Percentiles rank a stretch among this genome's conserved stretches.
Conservation (phyloP, 2,797 vertebrate genomes). For the Sebastes paucispinis region DNA sequence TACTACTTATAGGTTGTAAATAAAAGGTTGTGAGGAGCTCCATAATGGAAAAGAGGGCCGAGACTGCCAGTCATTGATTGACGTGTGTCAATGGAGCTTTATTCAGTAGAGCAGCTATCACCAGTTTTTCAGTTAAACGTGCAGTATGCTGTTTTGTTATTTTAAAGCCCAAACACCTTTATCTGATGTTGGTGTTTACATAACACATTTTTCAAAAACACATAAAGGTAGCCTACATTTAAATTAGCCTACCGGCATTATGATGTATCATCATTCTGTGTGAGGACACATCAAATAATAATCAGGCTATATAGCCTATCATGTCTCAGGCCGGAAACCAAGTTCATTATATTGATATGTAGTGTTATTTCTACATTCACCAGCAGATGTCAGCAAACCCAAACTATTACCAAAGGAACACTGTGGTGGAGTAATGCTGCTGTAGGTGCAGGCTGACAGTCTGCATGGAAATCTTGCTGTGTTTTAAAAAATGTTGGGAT, state of each 20-base stretch:
- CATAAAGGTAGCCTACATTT: not conserved
- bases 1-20: not conserved
- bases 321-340: not conserved
- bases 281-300: not conserved
- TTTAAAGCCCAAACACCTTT: not conserved
- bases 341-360: not conserved
- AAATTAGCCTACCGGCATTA: not conserved
- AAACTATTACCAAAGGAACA: not conserved
- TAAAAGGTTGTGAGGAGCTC: not conserved
- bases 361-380: not conserved
- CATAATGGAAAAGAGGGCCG: not conserved
- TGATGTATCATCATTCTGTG: not conserved
- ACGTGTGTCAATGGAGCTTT: not conserved
- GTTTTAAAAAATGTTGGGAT: not conserved
- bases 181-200: not conserved
- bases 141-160: not conserved
- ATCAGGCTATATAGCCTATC: too few species aligned
- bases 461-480: not conserved
- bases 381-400: constrained; percentile 64
- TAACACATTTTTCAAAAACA: not conserved
- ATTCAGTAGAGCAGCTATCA: not conserved
- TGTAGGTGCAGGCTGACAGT: not conserved
- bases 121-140: not conserved
- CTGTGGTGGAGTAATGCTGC: not conserved
- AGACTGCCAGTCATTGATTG: not conserved